Conservation (phyloP, 2,113 vertebrate genomes). For the Caretta caretta region DNA sequence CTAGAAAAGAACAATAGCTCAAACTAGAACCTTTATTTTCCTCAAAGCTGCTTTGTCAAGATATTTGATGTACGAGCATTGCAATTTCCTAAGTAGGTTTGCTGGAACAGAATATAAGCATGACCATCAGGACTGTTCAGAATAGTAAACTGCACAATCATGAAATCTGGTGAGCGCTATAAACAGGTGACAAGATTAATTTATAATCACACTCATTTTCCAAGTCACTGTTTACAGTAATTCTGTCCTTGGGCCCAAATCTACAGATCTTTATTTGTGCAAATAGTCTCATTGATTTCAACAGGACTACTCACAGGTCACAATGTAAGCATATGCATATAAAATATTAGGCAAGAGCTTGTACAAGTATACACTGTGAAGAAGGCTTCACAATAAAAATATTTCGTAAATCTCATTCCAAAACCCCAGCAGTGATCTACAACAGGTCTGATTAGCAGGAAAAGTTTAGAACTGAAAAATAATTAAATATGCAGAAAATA, state of each 20-base stretch:
- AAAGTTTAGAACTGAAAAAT: not conserved
- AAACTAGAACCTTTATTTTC: conserved; percentile 64
- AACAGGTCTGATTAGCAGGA: not conserved
- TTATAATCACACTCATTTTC: conserved; percentile 22
- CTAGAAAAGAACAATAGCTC: conserved; percentile 76
- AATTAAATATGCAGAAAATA: not conserved
- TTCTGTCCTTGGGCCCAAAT: not conserved
- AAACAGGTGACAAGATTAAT: not conserved
- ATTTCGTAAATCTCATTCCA: not conserved
- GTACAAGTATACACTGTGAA: not conserved
- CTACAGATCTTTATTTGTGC: not conserved
- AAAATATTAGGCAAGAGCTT: not conserved
- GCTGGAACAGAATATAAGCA: not conserved
- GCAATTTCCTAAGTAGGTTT: conserved; percentile 3
- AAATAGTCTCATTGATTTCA: not conserved
- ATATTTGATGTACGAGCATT: not conserved
- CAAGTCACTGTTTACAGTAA: not conserved
- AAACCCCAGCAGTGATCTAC: not conserved
- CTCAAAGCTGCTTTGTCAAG: conserved; percentile 49
- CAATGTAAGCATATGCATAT: not conserved
- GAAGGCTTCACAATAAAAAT: not conserved
- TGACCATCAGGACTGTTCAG: not conserved
- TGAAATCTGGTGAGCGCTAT: not conserved
- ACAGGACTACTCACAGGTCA: not conserved
- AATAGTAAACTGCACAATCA: not conserved